These are phyloP conservation scores for Caenorhabditis auriculariae DNA, from an alignment of 2,888 invertebrate genomes.

Conservation along the genomic window DNA sequence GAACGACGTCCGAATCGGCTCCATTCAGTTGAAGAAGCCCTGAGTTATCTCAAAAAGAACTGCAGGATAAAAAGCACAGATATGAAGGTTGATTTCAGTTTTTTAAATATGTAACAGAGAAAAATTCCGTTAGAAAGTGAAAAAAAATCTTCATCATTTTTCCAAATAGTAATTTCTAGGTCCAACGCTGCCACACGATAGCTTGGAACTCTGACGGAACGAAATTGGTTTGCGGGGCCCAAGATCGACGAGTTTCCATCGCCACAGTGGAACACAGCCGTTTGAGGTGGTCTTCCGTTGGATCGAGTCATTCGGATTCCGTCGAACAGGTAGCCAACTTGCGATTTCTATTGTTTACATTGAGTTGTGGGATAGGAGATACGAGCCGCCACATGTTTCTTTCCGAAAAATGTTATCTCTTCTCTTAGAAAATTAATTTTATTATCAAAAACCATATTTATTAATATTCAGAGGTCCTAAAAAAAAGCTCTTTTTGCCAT, in stretches of 20 bases:
- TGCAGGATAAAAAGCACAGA: constrained; percentile 16
- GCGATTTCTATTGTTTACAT: not conserved
- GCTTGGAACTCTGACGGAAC: constrained; percentile 57
- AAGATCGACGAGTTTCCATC: constrained; percentile 36
- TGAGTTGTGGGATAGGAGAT: no score
- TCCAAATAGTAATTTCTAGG: constrained; percentile 17
- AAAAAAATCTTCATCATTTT: not conserved
- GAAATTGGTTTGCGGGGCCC: constrained; percentile 45
- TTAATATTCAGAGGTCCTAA: no score
- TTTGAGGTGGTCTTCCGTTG: constrained; percentile 22
- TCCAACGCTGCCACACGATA: constrained; percentile 36
- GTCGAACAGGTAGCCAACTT: constrained; percentile 24
- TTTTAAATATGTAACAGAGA: no score
- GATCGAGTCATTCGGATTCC: constrained; percentile 24
- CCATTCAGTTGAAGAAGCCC: constrained; percentile 11
- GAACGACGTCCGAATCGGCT: constrained; percentile 13
- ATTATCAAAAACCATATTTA: no score
- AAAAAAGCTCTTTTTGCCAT: no score
- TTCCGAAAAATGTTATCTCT: no score
- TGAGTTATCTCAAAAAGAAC: constrained; percentile 19
- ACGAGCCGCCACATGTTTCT: no score
- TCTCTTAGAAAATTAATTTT: no score
- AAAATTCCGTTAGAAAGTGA: no score
- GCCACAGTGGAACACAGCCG: constrained; percentile 31
- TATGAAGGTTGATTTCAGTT: constrained; percentile 15